A percentile compares a stretch with the other conserved stretches of the same genome.
phyloP scores from a whole-genome alignment of 2,113 vertebrate species.

The Microcebus lehilahytsara region DNA sequence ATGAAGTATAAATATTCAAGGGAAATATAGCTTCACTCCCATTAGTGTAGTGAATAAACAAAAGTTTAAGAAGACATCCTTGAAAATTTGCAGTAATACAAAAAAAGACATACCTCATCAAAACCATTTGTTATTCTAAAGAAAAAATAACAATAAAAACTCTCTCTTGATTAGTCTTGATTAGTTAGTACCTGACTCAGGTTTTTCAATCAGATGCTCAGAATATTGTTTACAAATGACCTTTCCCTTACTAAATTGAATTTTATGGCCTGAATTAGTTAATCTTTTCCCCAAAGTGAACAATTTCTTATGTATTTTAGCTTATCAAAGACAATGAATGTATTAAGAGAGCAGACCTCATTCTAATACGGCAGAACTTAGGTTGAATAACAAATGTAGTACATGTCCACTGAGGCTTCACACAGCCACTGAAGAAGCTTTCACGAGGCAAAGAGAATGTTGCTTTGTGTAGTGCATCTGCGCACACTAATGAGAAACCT shows the following conservation, averaged over 20 bases:
- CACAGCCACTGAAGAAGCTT: background rate
- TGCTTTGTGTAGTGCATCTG: background rate
- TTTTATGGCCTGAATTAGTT: constrained; percentile 18
- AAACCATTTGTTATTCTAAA: constrained; percentile 28
- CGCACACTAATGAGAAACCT: background rate
- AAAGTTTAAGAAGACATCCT: background rate
- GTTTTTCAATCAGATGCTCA: constrained; percentile 31
- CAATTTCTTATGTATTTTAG: constrained; percentile 19
- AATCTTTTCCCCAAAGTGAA: constrained; percentile 39
- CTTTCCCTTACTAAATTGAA: constrained; percentile 49
- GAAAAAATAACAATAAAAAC: background rate
- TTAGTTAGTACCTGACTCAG: background rate
- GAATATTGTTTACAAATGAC: background rate
- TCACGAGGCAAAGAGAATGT: background rate
- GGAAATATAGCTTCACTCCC: background rate
- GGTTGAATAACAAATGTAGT: constrained; percentile 29
- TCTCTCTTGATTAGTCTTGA: constrained; percentile 33
- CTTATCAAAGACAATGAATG: constrained; percentile 35
- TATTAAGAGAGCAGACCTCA: constrained; percentile 19
- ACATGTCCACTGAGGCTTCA: background rate
- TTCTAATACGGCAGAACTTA: background rate
- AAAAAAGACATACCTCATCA: background rate
- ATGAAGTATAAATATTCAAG: constrained; percentile 39
- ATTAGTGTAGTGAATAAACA: background rate
- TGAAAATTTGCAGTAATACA: background rate